A percentile compares a stretch with the other conserved stretches of the same genome.
Conservation (phyloP, 2,888 invertebrate genomes). For the Criorhina ranunculi region DNA sequence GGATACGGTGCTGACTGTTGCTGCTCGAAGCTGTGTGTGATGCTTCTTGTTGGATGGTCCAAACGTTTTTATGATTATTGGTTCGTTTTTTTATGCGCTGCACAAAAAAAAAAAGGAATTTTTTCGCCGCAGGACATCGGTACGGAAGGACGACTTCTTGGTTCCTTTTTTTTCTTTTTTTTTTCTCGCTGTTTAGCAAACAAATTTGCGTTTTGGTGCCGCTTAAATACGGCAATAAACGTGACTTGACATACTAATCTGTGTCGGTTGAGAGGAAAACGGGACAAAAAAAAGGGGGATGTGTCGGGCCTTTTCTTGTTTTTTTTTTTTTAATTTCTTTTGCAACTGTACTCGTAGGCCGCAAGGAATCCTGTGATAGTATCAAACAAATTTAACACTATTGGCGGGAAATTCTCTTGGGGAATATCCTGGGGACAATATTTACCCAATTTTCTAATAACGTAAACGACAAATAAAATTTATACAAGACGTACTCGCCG, state of each 20-base stretch:
- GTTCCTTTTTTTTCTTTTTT: background rate
- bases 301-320: slow-evolving; percentile 13
- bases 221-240: slow-evolving; percentile 82
- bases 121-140: slow-evolving; percentile 50
- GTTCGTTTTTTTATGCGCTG: slow-evolving; percentile 30
- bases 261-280: slow-evolving; percentile 45
- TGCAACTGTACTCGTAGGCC: background rate
- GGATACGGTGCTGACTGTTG: slow-evolving; percentile 68
- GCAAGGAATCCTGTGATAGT: slow-evolving; percentile 39
- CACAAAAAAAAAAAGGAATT: slow-evolving; percentile 47
- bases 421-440: slow-evolving; percentile 55
- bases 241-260: slow-evolving; percentile 84
- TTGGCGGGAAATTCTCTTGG: slow-evolving; percentile 24
- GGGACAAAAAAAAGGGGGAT: too few species aligned
- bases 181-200: slow-evolving; percentile 63
- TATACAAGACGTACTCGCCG: slow-evolving; percentile 17
- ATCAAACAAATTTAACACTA: slow-evolving; percentile 69
- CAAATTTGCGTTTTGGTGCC: slow-evolving; percentile 72
- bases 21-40: slow-evolving; percentile 24
- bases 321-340: slow-evolving; percentile 61
- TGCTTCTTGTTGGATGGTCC: slow-evolving; percentile 23
- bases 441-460: slow-evolving; percentile 68
- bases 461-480: slow-evolving; percentile 56
- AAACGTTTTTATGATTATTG: slow-evolving; percentile 58
- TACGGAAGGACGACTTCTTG: slow-evolving; percentile 37